These are phyloP conservation scores for Diorhabda elongata DNA, from an alignment of 1,140 invertebrate genomes.

Conservation along the genomic window DNA sequence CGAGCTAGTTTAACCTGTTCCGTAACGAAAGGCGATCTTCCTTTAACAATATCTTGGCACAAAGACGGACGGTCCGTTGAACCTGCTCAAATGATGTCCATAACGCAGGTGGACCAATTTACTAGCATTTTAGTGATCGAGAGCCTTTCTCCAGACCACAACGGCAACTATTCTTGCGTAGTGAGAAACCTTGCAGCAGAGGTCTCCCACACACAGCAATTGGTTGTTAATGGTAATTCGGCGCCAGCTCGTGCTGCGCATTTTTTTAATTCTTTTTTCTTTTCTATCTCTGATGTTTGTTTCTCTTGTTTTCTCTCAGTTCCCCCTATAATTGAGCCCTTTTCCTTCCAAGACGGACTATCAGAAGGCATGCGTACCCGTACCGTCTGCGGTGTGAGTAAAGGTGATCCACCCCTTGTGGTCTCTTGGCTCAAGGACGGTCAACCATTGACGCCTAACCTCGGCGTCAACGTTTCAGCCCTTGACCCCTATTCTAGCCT, in stretches of 20 bases:
- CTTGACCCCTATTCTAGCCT: conserved; percentile 71
- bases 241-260: conserved; percentile 40
- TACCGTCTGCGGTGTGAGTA: conserved; percentile 78
- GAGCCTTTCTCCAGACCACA: conserved; percentile 70
- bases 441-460: conserved; percentile 57
- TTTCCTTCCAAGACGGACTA: conserved; percentile 76
- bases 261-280: conserved; percentile 42
- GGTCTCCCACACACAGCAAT: conserved; percentile 67
- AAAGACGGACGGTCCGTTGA: conserved; percentile 68
- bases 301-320: conserved; percentile 69
- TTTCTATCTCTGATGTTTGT: conserved; percentile 59
- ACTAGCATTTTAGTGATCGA: conserved; percentile 76
- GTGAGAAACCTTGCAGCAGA: conserved; percentile 69
- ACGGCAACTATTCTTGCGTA: conserved; percentile 73
- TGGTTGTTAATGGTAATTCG: conserved; percentile 77
- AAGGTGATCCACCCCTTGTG: conserved; percentile 70
- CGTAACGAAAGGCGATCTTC: conserved; percentile 72
- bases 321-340: conserved; percentile 79
- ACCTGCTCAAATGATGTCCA: conserved; percentile 57
- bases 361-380: conserved; percentile 80
- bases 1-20: conserved; percentile 72
- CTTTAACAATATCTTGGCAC: conserved; percentile 71
- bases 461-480: conserved; percentile 65
- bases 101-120: conserved; percentile 71
- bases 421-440: conserved; percentile 78